Evolutionary conservation across 2,113 vertebrate genomes (phyloP), one percentile per base, ranked within the genome.

Genomic region (Psittacula cyanocephala): DNA sequence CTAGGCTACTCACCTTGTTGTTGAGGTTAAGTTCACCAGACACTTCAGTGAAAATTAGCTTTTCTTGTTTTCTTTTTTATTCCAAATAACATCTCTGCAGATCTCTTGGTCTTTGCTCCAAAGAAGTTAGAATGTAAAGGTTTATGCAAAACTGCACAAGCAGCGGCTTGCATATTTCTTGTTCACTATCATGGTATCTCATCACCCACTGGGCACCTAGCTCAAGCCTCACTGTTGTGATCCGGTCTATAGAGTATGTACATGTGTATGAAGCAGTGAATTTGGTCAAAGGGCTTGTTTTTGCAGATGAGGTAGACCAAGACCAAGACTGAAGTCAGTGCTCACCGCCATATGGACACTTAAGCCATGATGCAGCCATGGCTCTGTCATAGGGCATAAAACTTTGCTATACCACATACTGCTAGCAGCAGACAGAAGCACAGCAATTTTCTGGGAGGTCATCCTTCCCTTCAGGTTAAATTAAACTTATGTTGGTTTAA

Each of bases 401-500:
- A 74, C 60, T 37, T 57, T 57, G 13, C 50, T 84, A n/a, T 28
- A 33, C 15, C 55, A 71, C 0, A 0, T 39, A 31, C n/a, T 70
- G 43, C 37, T 47, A 52, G 13, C 16, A 71, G 22, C 28, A 78
- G 68, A 86, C 49, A 64, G 63, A 53, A 81, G 19, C 41, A 70
- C 7, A 69, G 55, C 35, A 55, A 9, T 55, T 80, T 11, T 65
- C 59, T 83, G 28, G 28, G 39, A 80, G 35, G 39, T 47, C 80
- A 37, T 44, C 1, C 46, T 69, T 80, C 80, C 43, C 65, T 95
- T 78, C 55, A 63, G 69, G 33, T 75, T 84, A 75, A 85, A 63
- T 78, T 63, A 65, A 78, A 70, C 74, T 86, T 63, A 46, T 81
- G 13, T 64, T 68, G 19, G 31, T 60, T 96, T 89, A 81, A 92